Base-by-base conservation (phyloP, 2,888 invertebrate species). In the Agriopis leucophaearia region DNA sequence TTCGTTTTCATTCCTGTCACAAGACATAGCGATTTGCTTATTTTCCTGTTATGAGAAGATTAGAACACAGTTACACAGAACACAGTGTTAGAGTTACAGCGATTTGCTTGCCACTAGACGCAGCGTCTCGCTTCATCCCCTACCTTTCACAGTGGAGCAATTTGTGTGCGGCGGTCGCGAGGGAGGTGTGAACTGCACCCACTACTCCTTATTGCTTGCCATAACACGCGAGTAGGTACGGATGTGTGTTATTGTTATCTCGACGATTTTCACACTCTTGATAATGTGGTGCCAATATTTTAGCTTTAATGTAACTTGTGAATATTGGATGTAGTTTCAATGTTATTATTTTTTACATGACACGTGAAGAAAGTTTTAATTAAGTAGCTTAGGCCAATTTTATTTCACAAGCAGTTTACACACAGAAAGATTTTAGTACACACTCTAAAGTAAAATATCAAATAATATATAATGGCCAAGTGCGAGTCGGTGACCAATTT, bases 151-250 rank as follows among this genome's bases (percentile, higher is more conserved):
- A 9, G 52, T 47, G 35, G 62, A 64, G 38, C 66, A 69, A 66
- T 64, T 62, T 56, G 73, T 62, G 56, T 58, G 15, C 47, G 58
- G 50, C 8, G 58, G 63, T 42, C 45, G 55, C 52, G 57, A 70
- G 60, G 71, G 67, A 70, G 67, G 69, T 72, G 73, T 71, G 71
- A 70, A 69, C 61, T 64, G 69, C 72, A 57, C 71, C 71, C 74
- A 64, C 60, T 61, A 60, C 72, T 71, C 64, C 70, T 72, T 70
- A 75, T 72, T 74, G 74, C 73, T 74, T 64, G 66, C 73, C 71
- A 73, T 74, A 70, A 72, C 73, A 73, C 71, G 69, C 73, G 74
- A 62, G 59, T 59, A 10, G 18, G 54, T 15, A 18, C 47, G 47
- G 62, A 62, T 65, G 58, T 52, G 54, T 52, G 54, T 50, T 65